Conservation (phyloP, 2,113 vertebrate genomes). For the Corvus hawaiiensis region DNA sequence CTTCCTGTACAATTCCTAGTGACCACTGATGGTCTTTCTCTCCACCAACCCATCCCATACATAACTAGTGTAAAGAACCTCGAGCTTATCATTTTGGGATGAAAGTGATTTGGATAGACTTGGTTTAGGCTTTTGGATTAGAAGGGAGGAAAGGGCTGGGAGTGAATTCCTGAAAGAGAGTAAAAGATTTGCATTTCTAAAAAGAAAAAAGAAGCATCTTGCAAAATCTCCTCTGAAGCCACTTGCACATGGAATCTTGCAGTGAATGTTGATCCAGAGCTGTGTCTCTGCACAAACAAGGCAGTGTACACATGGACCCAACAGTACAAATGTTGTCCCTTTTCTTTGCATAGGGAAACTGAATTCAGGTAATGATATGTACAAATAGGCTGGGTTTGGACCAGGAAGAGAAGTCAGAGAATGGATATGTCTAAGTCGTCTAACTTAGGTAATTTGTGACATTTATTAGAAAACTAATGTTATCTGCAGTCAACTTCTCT, state of each 20-base stretch:
- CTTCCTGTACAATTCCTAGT: neutral
- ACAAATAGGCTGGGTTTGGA: neutral
- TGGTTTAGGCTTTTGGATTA: neutral
- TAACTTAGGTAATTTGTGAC: neutral
- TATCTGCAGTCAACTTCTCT: fast-evolving
- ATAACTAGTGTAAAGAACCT: neutral
- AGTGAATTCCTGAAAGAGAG: neutral
- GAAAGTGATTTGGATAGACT: fast-evolving
- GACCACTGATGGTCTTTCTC: neutral
- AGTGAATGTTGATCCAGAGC: neutral
- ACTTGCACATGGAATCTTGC: fast-evolving
- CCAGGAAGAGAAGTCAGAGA: neutral
- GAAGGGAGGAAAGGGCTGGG: neutral
- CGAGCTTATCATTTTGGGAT: neutral
- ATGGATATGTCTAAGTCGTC: neutral
- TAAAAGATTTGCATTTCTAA: neutral
- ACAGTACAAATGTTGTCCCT: neutral
- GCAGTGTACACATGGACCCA: neutral
- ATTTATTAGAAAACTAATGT: neutral
- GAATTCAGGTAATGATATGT: neutral
- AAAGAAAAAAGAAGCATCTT: neutral
- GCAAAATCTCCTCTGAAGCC: neutral
- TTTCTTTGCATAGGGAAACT: neutral
- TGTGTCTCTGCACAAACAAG: neutral
- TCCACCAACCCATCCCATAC: neutral